These are phyloP conservation scores for Atta colombica DNA, from an alignment of 1,140 invertebrate genomes.

Conservation along the genomic window DNA sequence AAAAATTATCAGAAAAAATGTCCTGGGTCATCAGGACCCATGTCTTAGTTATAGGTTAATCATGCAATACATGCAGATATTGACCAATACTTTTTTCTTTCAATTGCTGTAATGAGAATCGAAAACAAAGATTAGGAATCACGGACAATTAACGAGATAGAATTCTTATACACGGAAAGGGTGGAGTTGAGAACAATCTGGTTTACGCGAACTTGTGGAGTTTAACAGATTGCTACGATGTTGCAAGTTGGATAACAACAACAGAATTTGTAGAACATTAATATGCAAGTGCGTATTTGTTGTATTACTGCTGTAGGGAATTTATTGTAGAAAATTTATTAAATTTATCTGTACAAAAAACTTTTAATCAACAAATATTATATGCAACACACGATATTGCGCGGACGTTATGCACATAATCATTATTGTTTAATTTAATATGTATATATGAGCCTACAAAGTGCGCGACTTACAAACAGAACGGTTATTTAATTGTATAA, in stretches of 20 bases:
- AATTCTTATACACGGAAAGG: constrained; percentile 52
- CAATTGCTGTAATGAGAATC: not conserved
- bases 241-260: constrained; percentile 31
- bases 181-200: constrained; percentile 49
- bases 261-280: constrained; percentile 19
- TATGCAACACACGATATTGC: too few species aligned
- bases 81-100: not conserved
- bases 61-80: not conserved
- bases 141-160: constrained; percentile 9
- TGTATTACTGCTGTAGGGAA: not conserved
- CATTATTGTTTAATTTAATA: too few species aligned
- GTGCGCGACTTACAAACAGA: too few species aligned
- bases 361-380: not conserved
- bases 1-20: too few species aligned
- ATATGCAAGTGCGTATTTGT: constrained; percentile 27
- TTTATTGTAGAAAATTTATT: constrained; percentile 17
- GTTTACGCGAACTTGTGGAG: constrained; percentile 6
- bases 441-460: too few species aligned
- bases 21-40: too few species aligned
- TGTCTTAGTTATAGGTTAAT: not conserved
- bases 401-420: too few species aligned
- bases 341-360: constrained; percentile 33
- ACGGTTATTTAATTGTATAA: too few species aligned
- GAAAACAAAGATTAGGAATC: not conserved
- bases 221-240: constrained; percentile 42